Evolutionary conservation across 2,888 invertebrate species (phyloP), one percentile per base, ranked within the genome.

Genomic region (Erebia palarica): DNA sequence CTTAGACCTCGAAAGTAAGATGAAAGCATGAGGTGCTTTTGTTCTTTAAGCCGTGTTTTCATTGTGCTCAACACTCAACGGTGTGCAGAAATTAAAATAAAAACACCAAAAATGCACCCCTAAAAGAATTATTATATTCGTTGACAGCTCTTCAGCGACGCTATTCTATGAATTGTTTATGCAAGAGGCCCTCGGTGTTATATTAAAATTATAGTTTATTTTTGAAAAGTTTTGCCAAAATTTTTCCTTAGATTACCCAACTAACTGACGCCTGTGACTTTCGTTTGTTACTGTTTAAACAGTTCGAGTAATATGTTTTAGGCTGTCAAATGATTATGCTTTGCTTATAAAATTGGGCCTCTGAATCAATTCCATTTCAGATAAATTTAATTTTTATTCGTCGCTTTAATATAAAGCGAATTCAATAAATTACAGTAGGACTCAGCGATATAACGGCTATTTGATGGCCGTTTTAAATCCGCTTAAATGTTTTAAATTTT

Each of bases 201-300:
- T 80, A 81, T 83, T 84, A 81, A 83, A 84, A 84, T 85, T 82
- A 4, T 4, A 27, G 27, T 27, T 27, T 27, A 27, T 27, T 27
- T 27, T 27, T 27, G 4, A 27, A 27, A 27, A 27, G 27, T 27
- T 27, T 27, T 27, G 27, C 27, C 27, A 3, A 3, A 27, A 27
- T 27, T 27, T 27, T 27, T 27, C 27, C 4, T 27, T 27, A 3
- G 2, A 27, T 27, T 27, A 27, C 27, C 3, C 27, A 4, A 27
- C 27, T 27, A 27, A 27, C 27, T 27, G 27, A 27, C 4, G 27
- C 27, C 3, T 27, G 27, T 3, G 27, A 27, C 27, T 27, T 27
- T 3, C 27, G 27, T 1, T 27, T 27, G 27, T n/a, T n/a, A n/a
- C n/a, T n/a, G n/a, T n/a, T 21, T 21, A 21, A 21, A 21, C 21